Conservation (phyloP, 1,140 invertebrate genomes). For the Dryas iulia region DNA sequence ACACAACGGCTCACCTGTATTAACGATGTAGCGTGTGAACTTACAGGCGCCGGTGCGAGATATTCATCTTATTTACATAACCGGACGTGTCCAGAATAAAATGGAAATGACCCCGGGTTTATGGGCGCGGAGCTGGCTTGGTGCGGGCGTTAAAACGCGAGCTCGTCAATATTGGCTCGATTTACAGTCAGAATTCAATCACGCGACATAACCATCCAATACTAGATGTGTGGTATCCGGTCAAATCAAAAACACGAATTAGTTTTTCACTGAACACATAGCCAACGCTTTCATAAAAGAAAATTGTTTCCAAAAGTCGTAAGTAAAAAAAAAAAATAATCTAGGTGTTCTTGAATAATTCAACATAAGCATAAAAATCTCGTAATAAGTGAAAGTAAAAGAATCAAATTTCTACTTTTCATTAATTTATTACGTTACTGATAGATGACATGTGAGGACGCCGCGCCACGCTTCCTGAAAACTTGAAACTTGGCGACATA, state of each 20-base stretch:
- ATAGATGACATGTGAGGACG: slow-evolving; percentile 58
- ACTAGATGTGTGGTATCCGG: neutral
- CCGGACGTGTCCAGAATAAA: slow-evolving; percentile 72
- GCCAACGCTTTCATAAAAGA: no score
- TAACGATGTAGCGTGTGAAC: slow-evolving; percentile 26
- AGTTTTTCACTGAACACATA: neutral
- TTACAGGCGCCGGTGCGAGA: slow-evolving; percentile 35
- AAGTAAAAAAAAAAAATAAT: no score
- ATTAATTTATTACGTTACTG: slow-evolving; percentile 66
- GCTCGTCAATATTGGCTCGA: slow-evolving; percentile 52
- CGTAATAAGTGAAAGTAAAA: neutral
- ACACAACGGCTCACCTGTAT: neutral
- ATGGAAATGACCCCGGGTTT: slow-evolving; percentile 61
- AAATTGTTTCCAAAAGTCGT: no score
- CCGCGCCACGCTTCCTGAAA: slow-evolving; percentile 47
- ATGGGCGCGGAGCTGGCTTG: slow-evolving; percentile 7
- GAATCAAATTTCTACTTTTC: slow-evolving; percentile 38
- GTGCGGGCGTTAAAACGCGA: slow-evolving; percentile 28
- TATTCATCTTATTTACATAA: slow-evolving; percentile 61
- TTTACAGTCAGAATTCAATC: slow-evolving; percentile 52
- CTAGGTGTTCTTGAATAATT: no score
- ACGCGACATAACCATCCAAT: neutral
- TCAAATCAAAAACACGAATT: slow-evolving; percentile 9
- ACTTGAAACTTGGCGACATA: slow-evolving; percentile 61
- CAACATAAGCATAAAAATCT: neutral